A percentile compares a stretch with the other conserved stretches of the same genome.
phyloP scores from a whole-genome alignment of 2,113 vertebrate genomes.

The Penelope pileata region DNA sequence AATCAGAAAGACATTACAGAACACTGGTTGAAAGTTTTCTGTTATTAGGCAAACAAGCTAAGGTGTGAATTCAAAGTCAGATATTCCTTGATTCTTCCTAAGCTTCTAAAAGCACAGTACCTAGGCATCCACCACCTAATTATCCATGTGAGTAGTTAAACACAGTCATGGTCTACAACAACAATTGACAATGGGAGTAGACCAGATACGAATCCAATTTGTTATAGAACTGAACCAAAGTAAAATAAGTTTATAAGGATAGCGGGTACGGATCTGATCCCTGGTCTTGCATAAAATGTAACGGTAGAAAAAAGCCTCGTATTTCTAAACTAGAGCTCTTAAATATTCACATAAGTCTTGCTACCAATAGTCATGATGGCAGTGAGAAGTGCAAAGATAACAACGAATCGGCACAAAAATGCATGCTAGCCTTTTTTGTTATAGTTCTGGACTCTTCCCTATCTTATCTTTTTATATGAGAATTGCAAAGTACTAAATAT shows the following conservation, averaged over 20 bases:
- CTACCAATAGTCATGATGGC: background rate
- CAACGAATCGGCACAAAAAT: background rate
- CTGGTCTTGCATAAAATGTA: background rate
- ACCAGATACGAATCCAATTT: background rate
- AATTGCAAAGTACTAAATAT: background rate
- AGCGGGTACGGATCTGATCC: background rate
- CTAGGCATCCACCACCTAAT: background rate
- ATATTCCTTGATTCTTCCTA: background rate
- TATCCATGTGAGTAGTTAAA: background rate
- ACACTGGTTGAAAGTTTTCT: background rate
- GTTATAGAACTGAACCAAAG: background rate
- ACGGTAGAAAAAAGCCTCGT: fast-evolving
- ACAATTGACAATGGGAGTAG: background rate
- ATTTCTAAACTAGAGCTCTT: background rate
- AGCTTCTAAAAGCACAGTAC: background rate
- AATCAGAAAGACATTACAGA: background rate
- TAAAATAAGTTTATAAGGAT: background rate
- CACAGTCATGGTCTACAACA: background rate
- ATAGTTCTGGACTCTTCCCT: background rate
- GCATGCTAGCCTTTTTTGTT: background rate
- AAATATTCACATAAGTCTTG: background rate
- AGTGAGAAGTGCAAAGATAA: background rate
- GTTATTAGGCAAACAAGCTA: background rate
- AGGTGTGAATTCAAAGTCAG: background rate
- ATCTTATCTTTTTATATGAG: background rate